Evolutionary conservation across 2,888 invertebrate species (phyloP).

Genomic region (Diadegma fenestrale): DNA sequence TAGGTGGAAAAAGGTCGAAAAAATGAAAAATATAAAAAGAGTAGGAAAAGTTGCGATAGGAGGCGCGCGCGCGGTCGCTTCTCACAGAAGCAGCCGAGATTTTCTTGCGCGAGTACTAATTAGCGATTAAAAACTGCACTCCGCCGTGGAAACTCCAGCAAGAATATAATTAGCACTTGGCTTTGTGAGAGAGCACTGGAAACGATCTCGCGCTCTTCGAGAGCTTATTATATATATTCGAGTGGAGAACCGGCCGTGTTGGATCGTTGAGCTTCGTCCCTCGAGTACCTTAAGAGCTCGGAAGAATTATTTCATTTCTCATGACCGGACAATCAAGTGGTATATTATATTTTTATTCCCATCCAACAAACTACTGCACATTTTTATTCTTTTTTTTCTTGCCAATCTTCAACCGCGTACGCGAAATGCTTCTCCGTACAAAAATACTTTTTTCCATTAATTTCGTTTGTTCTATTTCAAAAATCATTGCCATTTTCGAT

Average conservation of each 20-base stretch:
- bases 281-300: constrained; percentile 64
- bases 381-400: neutral
- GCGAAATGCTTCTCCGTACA: neutral
- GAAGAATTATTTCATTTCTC: constrained; percentile 72
- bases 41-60: neutral
- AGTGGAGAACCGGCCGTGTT: constrained; percentile 41
- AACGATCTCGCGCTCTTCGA: constrained; percentile 55
- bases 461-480: constrained; percentile 13
- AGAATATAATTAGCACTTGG: constrained; percentile 80
- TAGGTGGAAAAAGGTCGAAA: too few relatives aligned
- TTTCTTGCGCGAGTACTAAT: constrained; percentile 74
- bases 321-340: constrained; percentile 21
- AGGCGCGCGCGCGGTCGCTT: neutral
- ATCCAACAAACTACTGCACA: neutral
- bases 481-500: too few relatives aligned
- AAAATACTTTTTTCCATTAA: too few relatives aligned
- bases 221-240: constrained; percentile 40
- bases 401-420: neutral
- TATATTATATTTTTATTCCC: constrained; percentile 5
- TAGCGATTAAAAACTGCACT: constrained; percentile 78
- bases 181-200: constrained; percentile 62
- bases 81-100: constrained; percentile 13
- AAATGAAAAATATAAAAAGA: neutral
- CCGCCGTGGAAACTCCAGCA: constrained; percentile 74
- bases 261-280: constrained; percentile 38